Percentiles rank a stretch among this genome's conserved stretches.
Conservation (phyloP, 1,140 invertebrate species). For the Thaumatotibia leucotreta region DNA sequence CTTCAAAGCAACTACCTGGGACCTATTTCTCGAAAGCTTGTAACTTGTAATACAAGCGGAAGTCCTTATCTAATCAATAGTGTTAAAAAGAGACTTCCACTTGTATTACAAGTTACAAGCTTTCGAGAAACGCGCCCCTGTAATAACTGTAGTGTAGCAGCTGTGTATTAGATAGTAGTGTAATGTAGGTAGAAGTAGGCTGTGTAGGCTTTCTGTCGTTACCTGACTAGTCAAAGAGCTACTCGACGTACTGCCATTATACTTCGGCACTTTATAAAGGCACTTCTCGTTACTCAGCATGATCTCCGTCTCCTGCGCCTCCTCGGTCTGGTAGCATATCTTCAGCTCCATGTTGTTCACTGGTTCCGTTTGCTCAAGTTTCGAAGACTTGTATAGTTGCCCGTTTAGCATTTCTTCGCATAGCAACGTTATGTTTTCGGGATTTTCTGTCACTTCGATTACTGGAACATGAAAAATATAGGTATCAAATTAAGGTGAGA, state of each 20-base stretch:
- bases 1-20: too few relatives aligned
- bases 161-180: too few relatives aligned
- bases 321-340: constrained; percentile 55
- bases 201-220: too few relatives aligned
- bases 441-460: constrained; percentile 73
- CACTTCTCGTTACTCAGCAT: constrained; percentile 59
- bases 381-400: constrained; percentile 57
- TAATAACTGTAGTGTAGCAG: too few relatives aligned
- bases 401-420: constrained; percentile 63
- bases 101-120: too few relatives aligned
- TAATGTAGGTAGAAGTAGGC: too few relatives aligned
- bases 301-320: constrained; percentile 49
- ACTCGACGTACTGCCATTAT: constrained; percentile 35
- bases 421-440: constrained; percentile 54
- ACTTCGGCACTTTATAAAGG: constrained; percentile 49
- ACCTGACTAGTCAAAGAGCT: constrained; percentile 45
- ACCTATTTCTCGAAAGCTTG: too few relatives aligned
- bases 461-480: constrained; percentile 69
- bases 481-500: too few relatives aligned
- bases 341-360: constrained; percentile 49
- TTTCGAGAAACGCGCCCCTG: too few relatives aligned
- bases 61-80: too few relatives aligned
- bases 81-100: too few relatives aligned
- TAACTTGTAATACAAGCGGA: too few relatives aligned
- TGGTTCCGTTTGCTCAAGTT: constrained; percentile 41